Conservation (phyloP, 2,113 vertebrate species). For the Bos javanicus region DNA sequence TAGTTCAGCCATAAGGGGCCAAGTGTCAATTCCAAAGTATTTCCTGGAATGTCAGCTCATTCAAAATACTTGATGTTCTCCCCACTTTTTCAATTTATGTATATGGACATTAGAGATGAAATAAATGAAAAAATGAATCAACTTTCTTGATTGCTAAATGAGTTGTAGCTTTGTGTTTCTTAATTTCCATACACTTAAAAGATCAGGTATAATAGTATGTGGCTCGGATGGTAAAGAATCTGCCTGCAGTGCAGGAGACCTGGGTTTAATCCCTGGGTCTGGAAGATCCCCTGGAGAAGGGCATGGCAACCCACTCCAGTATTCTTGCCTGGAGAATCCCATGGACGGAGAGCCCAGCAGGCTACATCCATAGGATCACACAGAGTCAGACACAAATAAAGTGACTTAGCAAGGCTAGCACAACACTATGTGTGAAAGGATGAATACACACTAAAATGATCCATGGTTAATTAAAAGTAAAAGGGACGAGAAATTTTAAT, state of each 20-base stretch:
- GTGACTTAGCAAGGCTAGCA: background rate
- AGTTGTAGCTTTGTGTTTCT: background rate
- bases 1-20: background rate
- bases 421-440: background rate
- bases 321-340: background rate
- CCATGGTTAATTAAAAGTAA: constrained; percentile 30
- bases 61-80: background rate
- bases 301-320: background rate
- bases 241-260: background rate
- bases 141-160: background rate
- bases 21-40: background rate
- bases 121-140: background rate
- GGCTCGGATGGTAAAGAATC: background rate
- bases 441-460: background rate
- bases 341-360: background rate
- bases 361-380: accelerated
- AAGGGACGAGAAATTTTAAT: background rate
- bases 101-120: background rate
- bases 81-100: background rate
- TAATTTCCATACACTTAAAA: background rate
- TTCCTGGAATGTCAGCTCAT: background rate
- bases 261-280: background rate
- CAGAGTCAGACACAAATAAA: background rate
- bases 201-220: background rate
- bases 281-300: background rate